Conservation (phyloP, 2,797 vertebrate species). For the Sebastiscus albofasciatus region DNA sequence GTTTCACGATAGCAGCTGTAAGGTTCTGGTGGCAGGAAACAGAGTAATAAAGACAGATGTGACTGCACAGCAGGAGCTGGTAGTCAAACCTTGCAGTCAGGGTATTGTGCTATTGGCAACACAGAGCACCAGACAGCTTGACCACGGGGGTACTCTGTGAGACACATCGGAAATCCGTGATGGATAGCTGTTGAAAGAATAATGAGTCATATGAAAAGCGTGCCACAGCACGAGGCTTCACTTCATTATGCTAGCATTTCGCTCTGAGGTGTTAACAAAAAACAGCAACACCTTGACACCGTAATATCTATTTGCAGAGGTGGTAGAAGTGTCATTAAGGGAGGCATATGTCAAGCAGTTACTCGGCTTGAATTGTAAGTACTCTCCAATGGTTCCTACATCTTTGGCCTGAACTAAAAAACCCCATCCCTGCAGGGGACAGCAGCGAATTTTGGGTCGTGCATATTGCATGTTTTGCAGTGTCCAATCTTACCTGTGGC, state of each 20-base stretch:
- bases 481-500: not conserved
- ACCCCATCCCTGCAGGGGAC: not conserved
- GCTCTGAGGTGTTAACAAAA: slow-evolving; percentile 39
- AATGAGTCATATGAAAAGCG: slow-evolving; percentile 32
- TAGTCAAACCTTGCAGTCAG: slow-evolving; percentile 39
- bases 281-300: slow-evolving; percentile 3
- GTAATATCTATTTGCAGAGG: slow-evolving; percentile 14
- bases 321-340: not conserved
- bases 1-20: slow-evolving; percentile 34
- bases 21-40: slow-evolving; percentile 38
- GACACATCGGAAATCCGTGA: slow-evolving; percentile 39
- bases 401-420: not conserved
- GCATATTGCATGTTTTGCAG: not conserved
- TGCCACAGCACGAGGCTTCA: slow-evolving; percentile 27
- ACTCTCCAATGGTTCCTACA: not conserved
- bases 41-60: slow-evolving; percentile 67
- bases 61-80: slow-evolving; percentile 43
- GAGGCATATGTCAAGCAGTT: not conserved
- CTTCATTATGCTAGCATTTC: slow-evolving; percentile 16
- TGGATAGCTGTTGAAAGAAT: slow-evolving; percentile 42
- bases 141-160: slow-evolving; percentile 37
- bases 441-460: not conserved
- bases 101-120: slow-evolving; percentile 26
- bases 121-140: slow-evolving; percentile 41
- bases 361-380: not conserved